Evolutionary conservation across 2,113 vertebrate genomes (phyloP), one percentile per base, ranked within the genome.

Genomic region (Narcine bancroftii): DNA sequence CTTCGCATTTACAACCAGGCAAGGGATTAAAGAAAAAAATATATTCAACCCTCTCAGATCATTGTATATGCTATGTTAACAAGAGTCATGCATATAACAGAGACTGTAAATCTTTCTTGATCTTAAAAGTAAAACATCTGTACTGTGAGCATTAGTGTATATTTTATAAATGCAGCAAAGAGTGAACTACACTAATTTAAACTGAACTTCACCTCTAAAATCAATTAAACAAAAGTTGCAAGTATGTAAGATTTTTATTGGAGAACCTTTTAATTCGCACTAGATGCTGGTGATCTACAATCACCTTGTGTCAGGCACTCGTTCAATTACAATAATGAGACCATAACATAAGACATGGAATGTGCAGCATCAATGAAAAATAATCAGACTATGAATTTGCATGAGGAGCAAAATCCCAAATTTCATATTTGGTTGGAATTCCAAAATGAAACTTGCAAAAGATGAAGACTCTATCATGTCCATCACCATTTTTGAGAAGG

Each of bases 331-430:
- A 60, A 87, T 63, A 87, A 87, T 87, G 81, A 87, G 81, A 1
- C 39, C 63, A 24, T 91, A 91, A 45, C 63, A 69, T 87, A n/a
- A 21, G 53, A 60, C 81, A 39, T 36, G 33, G 53, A 87, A 19
- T 87, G 53, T 87, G 53, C 53, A 87, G 53, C 56, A 63, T 60
- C n/a, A 87, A 53, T 87, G 81, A 87, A 85, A 85, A 85, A 81
- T 85, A 85, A 21, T 63, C 81, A 60, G 79, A 56, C 47, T 33
- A 24, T 36, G 24, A n/a, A 56, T 56, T n/a, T 36, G 26, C 17
- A 21, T 17, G 79, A 83, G 81, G 53, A 69, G 6, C 66, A 69
- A 21, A 66, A 66, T 17, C 17, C 21, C 21, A 21, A 69, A 69
- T 69, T 69, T 21, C 19, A 24, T 69, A 69, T 69, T 69, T 26